phyloP scores from a whole-genome alignment of 2,797 vertebrate species.

The Streptopelia turtur region DNA sequence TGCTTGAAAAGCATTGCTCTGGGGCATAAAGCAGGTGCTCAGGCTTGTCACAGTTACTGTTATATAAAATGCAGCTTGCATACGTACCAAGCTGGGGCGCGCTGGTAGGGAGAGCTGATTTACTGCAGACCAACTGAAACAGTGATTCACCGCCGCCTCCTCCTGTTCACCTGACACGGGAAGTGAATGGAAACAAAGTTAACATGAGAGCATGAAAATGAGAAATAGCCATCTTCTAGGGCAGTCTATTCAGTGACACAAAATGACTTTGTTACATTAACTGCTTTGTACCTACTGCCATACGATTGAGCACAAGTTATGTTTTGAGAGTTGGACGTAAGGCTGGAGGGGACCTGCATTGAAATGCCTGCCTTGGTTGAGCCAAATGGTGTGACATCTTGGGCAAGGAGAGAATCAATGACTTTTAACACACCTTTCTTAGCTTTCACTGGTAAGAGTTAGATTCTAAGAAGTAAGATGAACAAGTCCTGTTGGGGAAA shows the following conservation, averaged over 20 bases:
- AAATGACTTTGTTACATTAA: neutral
- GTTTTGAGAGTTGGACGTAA: neutral
- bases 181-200: neutral
- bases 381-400: neutral
- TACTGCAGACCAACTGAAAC: neutral
- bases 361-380: neutral
- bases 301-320: neutral
- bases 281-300: neutral
- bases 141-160: neutral
- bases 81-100: neutral
- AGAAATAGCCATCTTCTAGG: neutral
- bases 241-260: neutral
- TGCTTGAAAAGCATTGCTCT: neutral
- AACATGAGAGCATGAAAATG: neutral
- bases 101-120: neutral
- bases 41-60: neutral
- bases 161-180: neutral
- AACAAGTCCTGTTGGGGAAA: neutral
- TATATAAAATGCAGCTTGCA: neutral
- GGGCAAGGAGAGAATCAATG: neutral
- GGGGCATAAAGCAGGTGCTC: constrained; percentile 31
- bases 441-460: neutral
- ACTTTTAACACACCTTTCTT: neutral
- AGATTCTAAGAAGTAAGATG: neutral
- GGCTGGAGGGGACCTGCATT: neutral